Percentiles rank a stretch among this genome's conserved stretches.
Evolutionary conservation across 2,888 invertebrate species (phyloP).

Genomic region (Apamea sordens): DNA sequence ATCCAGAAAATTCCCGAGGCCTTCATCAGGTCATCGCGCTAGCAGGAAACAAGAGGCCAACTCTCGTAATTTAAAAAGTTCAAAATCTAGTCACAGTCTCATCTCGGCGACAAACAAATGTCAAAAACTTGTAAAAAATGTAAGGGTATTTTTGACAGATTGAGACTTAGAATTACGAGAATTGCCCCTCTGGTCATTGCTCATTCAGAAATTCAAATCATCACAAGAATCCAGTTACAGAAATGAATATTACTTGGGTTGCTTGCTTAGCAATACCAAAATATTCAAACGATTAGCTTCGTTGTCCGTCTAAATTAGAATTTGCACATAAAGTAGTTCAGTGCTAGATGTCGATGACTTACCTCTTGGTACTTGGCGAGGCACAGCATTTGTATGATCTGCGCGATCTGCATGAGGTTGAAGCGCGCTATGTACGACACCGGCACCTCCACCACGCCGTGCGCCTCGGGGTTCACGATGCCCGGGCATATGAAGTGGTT

Average conservation of each 20-base stretch:
- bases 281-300: neutral
- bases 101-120: too few relatives aligned
- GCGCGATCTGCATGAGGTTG: slow-evolving; percentile 97
- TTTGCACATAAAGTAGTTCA: neutral
- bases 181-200: neutral
- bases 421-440: slow-evolving; percentile 97
- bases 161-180: too few relatives aligned
- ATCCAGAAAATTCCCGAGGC: neutral
- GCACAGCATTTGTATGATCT: slow-evolving; percentile 97
- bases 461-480: slow-evolving; percentile 98
- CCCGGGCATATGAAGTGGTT: slow-evolving; percentile 98
- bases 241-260: neutral
- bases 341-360: neutral
- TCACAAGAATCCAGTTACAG: neutral
- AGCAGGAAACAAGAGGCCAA: too few relatives aligned
- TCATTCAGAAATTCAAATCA: neutral
- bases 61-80: too few relatives aligned
- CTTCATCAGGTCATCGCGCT: neutral
- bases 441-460: slow-evolving; percentile 97
- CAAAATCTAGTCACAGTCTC: too few relatives aligned
- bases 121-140: too few relatives aligned
- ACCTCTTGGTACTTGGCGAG: slow-evolving; percentile 95
- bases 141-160: too few relatives aligned
- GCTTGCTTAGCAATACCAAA: neutral
- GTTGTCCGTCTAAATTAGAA: neutral